A percentile compares a stretch with the other conserved stretches of the same genome.
Evolutionary conservation across 2,797 vertebrate species (phyloP).

Genomic region (Pangasius sanitwongsei): DNA sequence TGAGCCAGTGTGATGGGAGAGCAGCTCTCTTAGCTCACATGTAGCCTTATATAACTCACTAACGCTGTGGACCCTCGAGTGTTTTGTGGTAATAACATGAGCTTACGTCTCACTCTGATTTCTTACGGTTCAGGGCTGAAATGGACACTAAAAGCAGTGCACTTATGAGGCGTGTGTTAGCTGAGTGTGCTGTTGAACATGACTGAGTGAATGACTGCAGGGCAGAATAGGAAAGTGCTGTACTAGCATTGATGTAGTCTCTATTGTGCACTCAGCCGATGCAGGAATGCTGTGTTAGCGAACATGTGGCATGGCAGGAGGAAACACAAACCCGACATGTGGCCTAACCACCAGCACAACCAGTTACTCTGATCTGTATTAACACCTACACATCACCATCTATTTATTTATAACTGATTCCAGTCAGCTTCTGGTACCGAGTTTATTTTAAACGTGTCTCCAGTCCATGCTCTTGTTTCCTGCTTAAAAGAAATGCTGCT

Average conservation of each 20-base stretch:
- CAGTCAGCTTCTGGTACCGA: not conserved
- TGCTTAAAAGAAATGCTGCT: not conserved
- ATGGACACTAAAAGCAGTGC: not conserved
- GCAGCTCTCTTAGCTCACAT: not conserved
- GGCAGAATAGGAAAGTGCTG: slow-evolving; percentile 30
- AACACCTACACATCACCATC: not conserved
- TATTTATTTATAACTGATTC: not conserved
- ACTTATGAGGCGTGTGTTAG: not conserved
- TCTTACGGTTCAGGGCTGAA: not conserved
- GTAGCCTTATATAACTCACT: not conserved
- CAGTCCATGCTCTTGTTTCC: not conserved
- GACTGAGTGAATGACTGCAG: not conserved
- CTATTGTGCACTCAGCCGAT: slow-evolving; percentile 14
- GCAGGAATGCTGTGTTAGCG: slow-evolving; percentile 21
- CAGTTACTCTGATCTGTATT: not conserved
- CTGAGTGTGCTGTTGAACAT: not conserved
- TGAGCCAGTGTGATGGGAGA: slow-evolving; percentile 34
- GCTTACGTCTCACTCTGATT: slow-evolving; percentile 2
- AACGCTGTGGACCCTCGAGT: not conserved
- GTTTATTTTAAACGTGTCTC: not conserved
- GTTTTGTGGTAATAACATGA: not conserved
- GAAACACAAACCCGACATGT: slow-evolving; percentile 38
- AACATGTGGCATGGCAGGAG: slow-evolving; percentile 40
- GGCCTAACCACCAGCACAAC: not conserved
- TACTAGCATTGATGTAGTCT: slow-evolving; percentile 8